Conservation (phyloP, 2,113 vertebrate genomes). For the Alaudala cheleensis region DNA sequence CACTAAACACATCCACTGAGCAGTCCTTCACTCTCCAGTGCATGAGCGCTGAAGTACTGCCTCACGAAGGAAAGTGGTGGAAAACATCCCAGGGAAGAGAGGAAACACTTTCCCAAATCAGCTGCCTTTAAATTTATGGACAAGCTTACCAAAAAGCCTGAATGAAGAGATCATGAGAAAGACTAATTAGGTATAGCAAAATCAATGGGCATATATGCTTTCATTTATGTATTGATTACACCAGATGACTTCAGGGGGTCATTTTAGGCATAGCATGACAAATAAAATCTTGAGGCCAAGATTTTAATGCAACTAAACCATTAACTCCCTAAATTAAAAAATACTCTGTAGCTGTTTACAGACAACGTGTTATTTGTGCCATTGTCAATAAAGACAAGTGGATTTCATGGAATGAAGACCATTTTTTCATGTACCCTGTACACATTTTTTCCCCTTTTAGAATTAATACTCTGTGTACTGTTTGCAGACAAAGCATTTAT, state of each 20-base stretch:
- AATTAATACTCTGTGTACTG: neutral
- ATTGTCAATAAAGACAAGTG: neutral
- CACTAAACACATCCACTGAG: neutral
- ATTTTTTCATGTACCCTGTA: neutral
- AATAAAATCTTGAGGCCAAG: neutral
- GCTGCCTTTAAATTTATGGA: neutral
- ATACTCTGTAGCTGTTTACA: neutral
- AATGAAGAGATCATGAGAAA: neutral
- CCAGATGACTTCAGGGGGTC: neutral
- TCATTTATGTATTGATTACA: neutral
- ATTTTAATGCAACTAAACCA: neutral
- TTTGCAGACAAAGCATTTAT: neutral
- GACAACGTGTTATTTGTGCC: neutral
- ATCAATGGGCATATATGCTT: neutral
- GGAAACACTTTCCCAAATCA: neutral
- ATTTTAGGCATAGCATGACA: neutral
- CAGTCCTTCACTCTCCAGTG: neutral
- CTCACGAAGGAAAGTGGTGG: neutral
- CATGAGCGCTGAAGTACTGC: neutral
- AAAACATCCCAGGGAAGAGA: neutral
- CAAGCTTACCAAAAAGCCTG: neutral
- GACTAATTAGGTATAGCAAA: neutral
- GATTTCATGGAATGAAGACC: neutral
- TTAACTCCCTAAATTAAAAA: neutral
- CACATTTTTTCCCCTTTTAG: neutral